These are phyloP conservation scores for Semaprochilodus insignis DNA, from an alignment of 2,797 vertebrate genomes.

Conservation along the genomic window DNA sequence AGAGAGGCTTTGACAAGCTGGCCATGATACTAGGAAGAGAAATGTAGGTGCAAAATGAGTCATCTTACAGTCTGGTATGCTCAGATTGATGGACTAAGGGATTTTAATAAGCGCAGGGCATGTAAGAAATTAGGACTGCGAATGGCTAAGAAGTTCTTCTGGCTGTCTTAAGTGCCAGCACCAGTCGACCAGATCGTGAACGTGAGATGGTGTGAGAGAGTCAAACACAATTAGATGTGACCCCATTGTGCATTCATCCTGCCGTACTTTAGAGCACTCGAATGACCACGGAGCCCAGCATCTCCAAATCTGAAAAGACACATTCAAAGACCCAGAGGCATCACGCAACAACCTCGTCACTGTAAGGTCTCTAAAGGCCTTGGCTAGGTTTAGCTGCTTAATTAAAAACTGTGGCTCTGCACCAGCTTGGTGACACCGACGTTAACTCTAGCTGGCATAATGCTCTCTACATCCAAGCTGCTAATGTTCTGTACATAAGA, in stretches of 20 bases:
- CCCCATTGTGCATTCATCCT: slow-evolving; percentile 77
- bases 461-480: slow-evolving; percentile 54
- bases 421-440: slow-evolving; percentile 64
- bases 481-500: slow-evolving; percentile 39
- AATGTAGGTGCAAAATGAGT: slow-evolving; percentile 6
- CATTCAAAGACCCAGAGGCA: slow-evolving; percentile 71
- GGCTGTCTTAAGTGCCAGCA: slow-evolving; percentile 51
- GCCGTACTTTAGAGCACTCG: slow-evolving; percentile 79
- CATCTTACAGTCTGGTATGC: slow-evolving; percentile 8
- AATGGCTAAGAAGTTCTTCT: slow-evolving; percentile 20
- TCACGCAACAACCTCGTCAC: slow-evolving; percentile 75
- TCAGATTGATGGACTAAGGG: background rate
- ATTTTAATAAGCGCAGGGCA: slow-evolving; percentile 1
- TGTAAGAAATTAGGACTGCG: background rate
- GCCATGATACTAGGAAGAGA: background rate
- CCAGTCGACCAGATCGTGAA: slow-evolving; percentile 28
- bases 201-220: slow-evolving; percentile 34
- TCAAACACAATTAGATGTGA: slow-evolving; percentile 65
- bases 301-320: slow-evolving; percentile 79
- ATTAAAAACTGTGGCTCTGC: slow-evolving; percentile 63
- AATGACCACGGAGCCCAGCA: slow-evolving; percentile 76
- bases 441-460: slow-evolving; percentile 67
- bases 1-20: background rate
- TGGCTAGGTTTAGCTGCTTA: slow-evolving; percentile 57
- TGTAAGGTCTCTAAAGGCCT: slow-evolving; percentile 65